These are phyloP conservation scores for Karalla daura DNA, from an alignment of 2,797 vertebrate species.

Conservation along the genomic window DNA sequence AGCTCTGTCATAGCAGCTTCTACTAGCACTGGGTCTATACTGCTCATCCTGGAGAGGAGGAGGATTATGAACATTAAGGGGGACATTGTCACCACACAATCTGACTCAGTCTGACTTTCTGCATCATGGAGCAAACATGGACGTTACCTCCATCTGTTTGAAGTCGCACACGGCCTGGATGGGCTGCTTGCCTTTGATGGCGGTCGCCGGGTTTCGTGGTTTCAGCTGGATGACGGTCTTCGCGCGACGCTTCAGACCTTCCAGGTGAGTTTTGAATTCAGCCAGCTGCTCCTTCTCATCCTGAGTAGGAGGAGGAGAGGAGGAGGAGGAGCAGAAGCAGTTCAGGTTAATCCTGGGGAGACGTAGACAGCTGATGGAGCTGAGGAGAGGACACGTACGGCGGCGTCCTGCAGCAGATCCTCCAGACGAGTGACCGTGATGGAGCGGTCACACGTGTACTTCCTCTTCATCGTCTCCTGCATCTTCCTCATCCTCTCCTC, in stretches of 20 bases:
- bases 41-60: too few species aligned
- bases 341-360: too few species aligned
- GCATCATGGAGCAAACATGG: neutral
- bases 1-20: neutral
- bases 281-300: conserved; percentile 91
- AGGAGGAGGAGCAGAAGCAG: too few species aligned
- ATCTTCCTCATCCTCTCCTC: conserved; percentile 89
- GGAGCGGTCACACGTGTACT: conserved; percentile 91
- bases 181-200: conserved; percentile 79
- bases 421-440: conserved; percentile 91
- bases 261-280: conserved; percentile 88
- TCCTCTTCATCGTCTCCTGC: conserved; percentile 89
- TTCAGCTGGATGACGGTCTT: conserved; percentile 90
- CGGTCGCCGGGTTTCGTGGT: conserved; percentile 84
- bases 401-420: conserved; percentile 91
- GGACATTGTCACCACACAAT: too few species aligned
- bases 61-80: too few species aligned
- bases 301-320: conserved; percentile 64
- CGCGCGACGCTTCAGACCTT: conserved; percentile 87
- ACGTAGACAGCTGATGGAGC: too few species aligned
- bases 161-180: conserved; percentile 93
- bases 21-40: neutral
- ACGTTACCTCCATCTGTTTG: conserved; percentile 94
- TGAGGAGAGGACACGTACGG: conserved; percentile 76
- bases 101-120: too few species aligned